phyloP scores from a whole-genome alignment of 2,113 vertebrate genomes.

The Bambusicola thoracicus region DNA sequence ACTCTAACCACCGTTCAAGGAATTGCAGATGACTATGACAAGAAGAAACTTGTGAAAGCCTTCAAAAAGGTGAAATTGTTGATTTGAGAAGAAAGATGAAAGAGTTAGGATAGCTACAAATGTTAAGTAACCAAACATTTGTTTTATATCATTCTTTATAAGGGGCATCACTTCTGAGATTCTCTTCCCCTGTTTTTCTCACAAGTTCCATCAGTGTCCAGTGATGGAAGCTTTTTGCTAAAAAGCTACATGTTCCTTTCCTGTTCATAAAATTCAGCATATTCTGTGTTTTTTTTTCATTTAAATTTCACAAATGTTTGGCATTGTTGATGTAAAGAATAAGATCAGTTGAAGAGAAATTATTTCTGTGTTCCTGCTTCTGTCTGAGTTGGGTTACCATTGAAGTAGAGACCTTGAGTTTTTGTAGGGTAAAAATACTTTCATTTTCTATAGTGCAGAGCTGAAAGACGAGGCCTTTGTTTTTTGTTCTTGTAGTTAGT shows the following conservation, averaged over 20 bases:
- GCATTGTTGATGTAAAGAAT: background rate
- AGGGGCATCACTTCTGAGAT: background rate
- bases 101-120: background rate
- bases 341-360: background rate
- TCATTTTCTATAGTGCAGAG: background rate
- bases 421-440: background rate
- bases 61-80: slow-evolving; percentile 85
- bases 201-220: background rate
- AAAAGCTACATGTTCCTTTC: background rate
- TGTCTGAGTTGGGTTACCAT: background rate
- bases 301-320: background rate
- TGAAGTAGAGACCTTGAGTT: background rate
- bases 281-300: background rate
- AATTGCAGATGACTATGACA: slow-evolving; percentile 91
- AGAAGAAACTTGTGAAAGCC: slow-evolving; percentile 92
- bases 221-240: background rate
- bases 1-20: slow-evolving; percentile 91
- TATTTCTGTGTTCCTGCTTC: background rate
- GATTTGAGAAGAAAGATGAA: background rate
- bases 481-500: background rate
- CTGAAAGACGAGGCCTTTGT: background rate
- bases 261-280: background rate
- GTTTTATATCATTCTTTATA: background rate
- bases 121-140: background rate
- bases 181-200: background rate